Evolutionary conservation across 2,113 vertebrate genomes (phyloP), one percentile per base, ranked within the genome.

Genomic region (Dasyornis broadbenti): DNA sequence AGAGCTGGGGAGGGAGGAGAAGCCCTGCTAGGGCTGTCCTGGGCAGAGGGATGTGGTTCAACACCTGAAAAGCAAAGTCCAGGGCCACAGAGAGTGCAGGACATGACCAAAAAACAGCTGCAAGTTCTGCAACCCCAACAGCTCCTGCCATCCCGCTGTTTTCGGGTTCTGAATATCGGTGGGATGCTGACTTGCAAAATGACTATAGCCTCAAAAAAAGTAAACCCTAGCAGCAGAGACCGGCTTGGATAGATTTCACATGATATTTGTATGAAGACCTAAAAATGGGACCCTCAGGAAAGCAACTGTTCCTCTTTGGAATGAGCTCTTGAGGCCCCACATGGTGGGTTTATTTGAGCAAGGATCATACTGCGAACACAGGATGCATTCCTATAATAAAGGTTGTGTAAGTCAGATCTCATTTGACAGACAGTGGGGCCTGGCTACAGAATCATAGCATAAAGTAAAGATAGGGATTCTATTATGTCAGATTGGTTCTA

Each of bases 121-220:
- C 0, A 0, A 63, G 16, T 71, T 27, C 59, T 40, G 59, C 30
- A 26, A 12, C 13, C 21, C 42, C 28, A 31, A 2, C 1, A 4
- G 27, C 70, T 42, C 35, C 42, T 39, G 54, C n/a, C 20, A 17
- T 21, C 35, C 50, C 39, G 37, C 44, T 15, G 35, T 2, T 59
- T 33, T 20, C 1, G 1, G 37, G 14, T 23, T 40, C 28, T 21
- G 5, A 13, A 42, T 33, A 5, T n/a, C 1, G 0, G 30, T 8
- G n/a, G 60, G 42, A 11, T 42, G 20, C 31, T 12, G 50, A 44
- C 40, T 63, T 42, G 47, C 40, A 49, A 11, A 50, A 44, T 7
- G 2, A 33, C 3, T 22, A 22, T 22, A 37, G 50, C 39, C 15
- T 68, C 45, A 20, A 22, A 65, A 65, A 40, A 71, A 45, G 9